Evolutionary conservation across 2,888 invertebrate species (phyloP).

Genomic region (Sesia apiformis): DNA sequence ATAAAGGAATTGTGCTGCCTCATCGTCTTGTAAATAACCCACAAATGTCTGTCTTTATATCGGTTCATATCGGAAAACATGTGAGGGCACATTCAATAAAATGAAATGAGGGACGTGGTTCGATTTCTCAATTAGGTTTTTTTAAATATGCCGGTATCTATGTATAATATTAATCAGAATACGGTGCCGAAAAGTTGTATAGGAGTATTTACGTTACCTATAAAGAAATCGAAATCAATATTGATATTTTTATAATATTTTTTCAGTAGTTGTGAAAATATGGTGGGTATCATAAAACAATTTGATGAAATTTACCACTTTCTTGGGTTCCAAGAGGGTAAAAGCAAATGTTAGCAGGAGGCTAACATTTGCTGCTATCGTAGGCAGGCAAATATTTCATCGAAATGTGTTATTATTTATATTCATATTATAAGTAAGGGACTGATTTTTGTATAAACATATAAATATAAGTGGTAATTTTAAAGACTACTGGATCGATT

Average conservation of each 20-base stretch:
- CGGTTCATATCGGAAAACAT: slow-evolving; percentile 32
- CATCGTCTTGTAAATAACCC: slow-evolving; percentile 49
- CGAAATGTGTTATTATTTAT: neutral
- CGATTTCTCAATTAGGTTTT: slow-evolving; percentile 11
- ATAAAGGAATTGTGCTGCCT: slow-evolving; percentile 46
- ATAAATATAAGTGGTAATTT: neutral
- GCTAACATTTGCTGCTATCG: too few species aligned
- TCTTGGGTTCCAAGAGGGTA: too few species aligned
- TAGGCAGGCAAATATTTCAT: neutral
- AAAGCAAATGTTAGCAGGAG: too few species aligned
- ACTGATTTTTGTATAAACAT: neutral
- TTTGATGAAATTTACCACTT: too few species aligned
- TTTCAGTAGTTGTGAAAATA: too few species aligned
- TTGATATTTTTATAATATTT: too few species aligned
- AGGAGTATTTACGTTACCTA: too few species aligned
- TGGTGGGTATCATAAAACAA: too few species aligned
- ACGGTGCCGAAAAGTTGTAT: too few species aligned
- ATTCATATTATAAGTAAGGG: neutral
- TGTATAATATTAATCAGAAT: too few species aligned
- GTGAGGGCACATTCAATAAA: slow-evolving; percentile 34
- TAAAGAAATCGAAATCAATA: too few species aligned
- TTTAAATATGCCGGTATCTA: too few species aligned
- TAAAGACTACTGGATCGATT: neutral
- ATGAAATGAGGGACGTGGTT: slow-evolving; percentile 37
- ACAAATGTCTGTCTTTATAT: slow-evolving; percentile 38